Evolutionary conservation across 2,888 invertebrate genomes (phyloP).

Genomic region (Bombylius major): DNA sequence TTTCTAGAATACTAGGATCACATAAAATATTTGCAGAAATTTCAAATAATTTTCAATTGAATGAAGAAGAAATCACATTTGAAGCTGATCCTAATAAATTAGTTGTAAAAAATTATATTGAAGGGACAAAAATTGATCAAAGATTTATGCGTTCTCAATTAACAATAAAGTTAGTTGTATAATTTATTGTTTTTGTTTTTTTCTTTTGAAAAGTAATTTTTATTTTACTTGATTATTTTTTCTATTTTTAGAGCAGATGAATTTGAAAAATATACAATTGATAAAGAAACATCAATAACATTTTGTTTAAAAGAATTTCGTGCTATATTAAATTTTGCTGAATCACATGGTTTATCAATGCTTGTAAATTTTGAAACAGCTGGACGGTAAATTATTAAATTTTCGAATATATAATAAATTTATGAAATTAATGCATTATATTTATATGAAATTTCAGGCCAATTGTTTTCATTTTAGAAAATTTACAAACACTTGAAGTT

Average conservation of each 20-base stretch:
- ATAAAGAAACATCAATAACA: conserved; percentile 55
- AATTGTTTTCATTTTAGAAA: conserved; percentile 59
- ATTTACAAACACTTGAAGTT: conserved; percentile 60
- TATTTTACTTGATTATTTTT: not conserved
- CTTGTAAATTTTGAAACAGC: conserved; percentile 61
- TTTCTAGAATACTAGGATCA: conserved; percentile 44
- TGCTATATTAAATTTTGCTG: conserved; percentile 68
- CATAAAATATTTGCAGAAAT: conserved; percentile 59
- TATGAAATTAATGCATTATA: not conserved
- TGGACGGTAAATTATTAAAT: conserved; percentile 46
- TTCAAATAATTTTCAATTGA: conserved; percentile 63
- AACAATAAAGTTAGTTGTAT: conserved; percentile 41
- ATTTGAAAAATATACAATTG: conserved; percentile 26
- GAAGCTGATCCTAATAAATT: conserved; percentile 51
- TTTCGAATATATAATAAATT: not conserved
- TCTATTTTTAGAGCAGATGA: conserved; percentile 21
- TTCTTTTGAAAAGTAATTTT: not conserved
- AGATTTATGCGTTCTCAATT: conserved; percentile 69
- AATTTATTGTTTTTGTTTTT: not conserved
- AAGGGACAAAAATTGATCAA: conserved; percentile 48
- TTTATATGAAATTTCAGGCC: conserved; percentile 40
- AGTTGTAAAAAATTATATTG: conserved; percentile 64
- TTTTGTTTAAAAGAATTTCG: conserved; percentile 76
- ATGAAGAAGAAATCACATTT: conserved; percentile 71
- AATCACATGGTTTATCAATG: conserved; percentile 54